Conservation (phyloP, 2,113 vertebrate species). For the Vulpes vulpes region DNA sequence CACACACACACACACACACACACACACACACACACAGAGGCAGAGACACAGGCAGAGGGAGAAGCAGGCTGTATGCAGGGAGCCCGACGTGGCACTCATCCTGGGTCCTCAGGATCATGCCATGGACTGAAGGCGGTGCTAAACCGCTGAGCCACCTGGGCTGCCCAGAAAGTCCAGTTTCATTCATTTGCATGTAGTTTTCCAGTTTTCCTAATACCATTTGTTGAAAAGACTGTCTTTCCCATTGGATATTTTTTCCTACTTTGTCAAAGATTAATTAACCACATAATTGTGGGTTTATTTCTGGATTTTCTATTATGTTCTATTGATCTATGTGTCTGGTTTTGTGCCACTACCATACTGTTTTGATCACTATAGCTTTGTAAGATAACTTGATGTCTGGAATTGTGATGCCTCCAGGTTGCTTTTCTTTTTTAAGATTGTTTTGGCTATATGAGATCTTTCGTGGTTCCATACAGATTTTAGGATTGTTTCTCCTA, state of each 20-base stretch:
- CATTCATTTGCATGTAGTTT: not conserved
- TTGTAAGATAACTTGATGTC: not conserved
- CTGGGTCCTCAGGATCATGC: no score
- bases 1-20: no score
- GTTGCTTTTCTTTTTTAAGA: not conserved
- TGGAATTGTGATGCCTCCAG: not conserved
- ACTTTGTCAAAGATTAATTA: not conserved
- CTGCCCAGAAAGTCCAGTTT: not conserved
- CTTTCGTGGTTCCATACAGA: not conserved
- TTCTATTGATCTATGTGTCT: not conserved
- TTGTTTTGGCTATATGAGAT: not conserved
- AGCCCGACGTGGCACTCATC: no score
- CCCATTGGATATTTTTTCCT: not conserved
- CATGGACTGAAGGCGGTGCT: no score
- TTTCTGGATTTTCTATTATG: not conserved
- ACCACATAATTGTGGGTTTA: not conserved
- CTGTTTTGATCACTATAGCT: not conserved
- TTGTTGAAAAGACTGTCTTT: not conserved
- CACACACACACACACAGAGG: no score
- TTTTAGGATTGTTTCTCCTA: not conserved
- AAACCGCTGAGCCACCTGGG: no score
- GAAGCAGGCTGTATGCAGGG: no score
- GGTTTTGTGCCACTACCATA: not conserved
- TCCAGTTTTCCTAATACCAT: not conserved
- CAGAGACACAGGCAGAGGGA: no score